Conservation (phyloP, 1,140 invertebrate genomes). For the Aphelenchoides fujianensis region DNA sequence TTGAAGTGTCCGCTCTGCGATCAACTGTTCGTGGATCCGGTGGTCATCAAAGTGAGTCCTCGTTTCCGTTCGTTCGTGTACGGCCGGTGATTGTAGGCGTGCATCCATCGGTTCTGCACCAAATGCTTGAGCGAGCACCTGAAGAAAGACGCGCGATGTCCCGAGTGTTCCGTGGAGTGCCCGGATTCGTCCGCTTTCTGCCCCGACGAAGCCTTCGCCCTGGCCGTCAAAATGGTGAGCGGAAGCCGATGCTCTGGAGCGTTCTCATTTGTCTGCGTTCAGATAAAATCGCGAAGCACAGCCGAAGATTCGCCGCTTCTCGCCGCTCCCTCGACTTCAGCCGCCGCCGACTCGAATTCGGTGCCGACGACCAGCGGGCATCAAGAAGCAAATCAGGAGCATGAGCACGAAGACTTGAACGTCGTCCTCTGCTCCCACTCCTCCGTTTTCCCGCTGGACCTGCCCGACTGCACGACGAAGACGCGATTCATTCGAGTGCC, state of each 20-base stretch:
- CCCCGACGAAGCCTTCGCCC: not conserved
- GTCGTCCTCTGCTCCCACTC: not conserved
- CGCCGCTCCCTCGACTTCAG: no score
- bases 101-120: not conserved
- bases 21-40: not conserved
- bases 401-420: not conserved
- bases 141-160: not conserved
- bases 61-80: conserved; percentile 1
- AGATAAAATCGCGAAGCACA: not conserved
- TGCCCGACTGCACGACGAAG: not conserved
- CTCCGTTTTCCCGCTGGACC: not conserved
- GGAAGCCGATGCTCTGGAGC: no score
- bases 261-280: no score
- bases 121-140: not conserved
- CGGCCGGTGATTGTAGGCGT: not conserved
- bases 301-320: no score
- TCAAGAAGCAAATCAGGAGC: no score
- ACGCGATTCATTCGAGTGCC: not conserved
- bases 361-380: no score
- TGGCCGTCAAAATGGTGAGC: conserved; percentile 4
- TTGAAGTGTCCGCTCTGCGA: not conserved
- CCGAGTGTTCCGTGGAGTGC: not conserved
- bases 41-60: conserved; percentile 2
- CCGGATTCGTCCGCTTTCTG: not conserved
- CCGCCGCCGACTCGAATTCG: no score